Conservation (phyloP, 2,113 vertebrate species). For the Chlamydotis undulata region DNA sequence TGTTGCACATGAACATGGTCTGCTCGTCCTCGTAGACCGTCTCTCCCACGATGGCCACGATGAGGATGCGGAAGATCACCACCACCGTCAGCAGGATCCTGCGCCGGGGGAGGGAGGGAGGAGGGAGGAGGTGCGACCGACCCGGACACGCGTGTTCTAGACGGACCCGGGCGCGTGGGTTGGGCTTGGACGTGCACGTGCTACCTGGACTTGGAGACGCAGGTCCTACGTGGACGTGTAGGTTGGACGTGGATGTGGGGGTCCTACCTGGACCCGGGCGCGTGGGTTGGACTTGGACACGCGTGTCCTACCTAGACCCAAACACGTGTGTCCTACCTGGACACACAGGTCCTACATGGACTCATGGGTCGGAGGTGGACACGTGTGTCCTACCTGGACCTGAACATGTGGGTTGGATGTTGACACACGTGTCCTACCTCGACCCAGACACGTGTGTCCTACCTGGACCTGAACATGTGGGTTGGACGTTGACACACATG, state of each 20-base stretch:
- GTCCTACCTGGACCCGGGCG: background rate
- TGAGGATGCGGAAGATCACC: conserved; percentile 91
- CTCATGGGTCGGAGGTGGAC: no score
- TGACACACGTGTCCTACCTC: no score
- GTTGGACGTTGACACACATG: no score
- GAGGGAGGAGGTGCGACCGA: background rate
- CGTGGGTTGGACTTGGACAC: fast-evolving
- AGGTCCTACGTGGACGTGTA: no score
- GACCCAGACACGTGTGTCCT: background rate
- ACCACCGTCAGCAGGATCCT: conserved; percentile 92
- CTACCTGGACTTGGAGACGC: no score
- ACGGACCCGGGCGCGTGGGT: no score
- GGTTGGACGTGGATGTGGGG: background rate
- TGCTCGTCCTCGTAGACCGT: conserved; percentile 92
- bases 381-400: no score
- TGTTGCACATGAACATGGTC: conserved; percentile 91
- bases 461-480: background rate
- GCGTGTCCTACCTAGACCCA: background rate
- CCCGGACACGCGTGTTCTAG: no score
- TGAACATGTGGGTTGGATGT: no score
- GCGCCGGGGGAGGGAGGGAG: background rate
- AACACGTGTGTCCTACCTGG: no score
- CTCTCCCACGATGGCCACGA: conserved; percentile 90
- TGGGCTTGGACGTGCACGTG: no score
- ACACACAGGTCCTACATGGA: background rate